phyloP scores from a whole-genome alignment of 2,113 vertebrate species.

The human (Homo sapiens) region GRCh38 chr1:110544001-110544500 shows the following conservation, averaged over 20 bases:
- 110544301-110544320: neutral
- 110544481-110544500: slow-evolving; percentile 13
- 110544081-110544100: neutral
- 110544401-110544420: neutral
- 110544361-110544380: neutral
- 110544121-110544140: neutral
- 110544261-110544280: neutral
- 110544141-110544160: neutral
- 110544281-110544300: too few species aligned
- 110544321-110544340: neutral
- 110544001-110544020: neutral
- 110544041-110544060: neutral
- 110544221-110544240: neutral
- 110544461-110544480: slow-evolving; percentile 9
- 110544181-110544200: neutral
- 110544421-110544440: neutral
- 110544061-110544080: neutral
- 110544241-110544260: neutral
- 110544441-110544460: neutral
- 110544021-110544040: neutral
- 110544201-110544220: neutral
- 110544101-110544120: neutral
- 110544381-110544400: neutral
- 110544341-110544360: neutral
- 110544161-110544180: neutral